phyloP scores from a whole-genome alignment of 2,797 vertebrate species.

The Silurus aristotelis region DNA sequence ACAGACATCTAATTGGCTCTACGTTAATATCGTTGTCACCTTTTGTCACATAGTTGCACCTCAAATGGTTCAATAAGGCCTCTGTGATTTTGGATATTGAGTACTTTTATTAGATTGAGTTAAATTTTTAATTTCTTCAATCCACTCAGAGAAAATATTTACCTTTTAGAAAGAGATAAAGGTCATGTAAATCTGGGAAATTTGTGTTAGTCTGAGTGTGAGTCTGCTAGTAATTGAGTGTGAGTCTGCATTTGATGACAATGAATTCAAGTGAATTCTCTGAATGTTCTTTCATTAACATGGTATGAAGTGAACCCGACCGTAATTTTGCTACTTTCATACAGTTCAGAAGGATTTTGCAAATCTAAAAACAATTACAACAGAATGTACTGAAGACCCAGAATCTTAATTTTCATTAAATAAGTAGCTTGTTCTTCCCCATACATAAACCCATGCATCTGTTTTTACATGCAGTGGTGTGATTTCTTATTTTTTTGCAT shows the following conservation, averaged over 20 bases:
- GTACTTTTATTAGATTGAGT: neutral
- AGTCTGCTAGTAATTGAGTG: neutral
- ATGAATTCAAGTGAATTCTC: neutral
- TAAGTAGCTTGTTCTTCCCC: conserved; percentile 3
- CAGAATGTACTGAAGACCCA: neutral
- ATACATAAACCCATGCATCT: neutral
- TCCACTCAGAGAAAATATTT: neutral
- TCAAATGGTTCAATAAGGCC: neutral
- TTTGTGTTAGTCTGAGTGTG: neutral
- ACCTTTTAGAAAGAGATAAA: neutral
- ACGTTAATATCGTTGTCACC: neutral
- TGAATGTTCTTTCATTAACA: conserved; percentile 2
- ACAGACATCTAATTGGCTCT: neutral
- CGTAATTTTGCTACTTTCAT: neutral
- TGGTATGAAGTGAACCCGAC: neutral
- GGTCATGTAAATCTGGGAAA: neutral
- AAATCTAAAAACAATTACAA: neutral
- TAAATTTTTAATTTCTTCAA: neutral
- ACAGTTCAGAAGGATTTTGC: neutral
- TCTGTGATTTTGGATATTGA: neutral
- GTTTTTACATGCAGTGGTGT: neutral
- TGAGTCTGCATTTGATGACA: neutral
- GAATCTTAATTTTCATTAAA: neutral
- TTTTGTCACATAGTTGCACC: neutral
- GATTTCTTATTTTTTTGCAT: neutral